Evolutionary conservation across 2,888 invertebrate species (phyloP), one percentile per base, ranked within the genome.

Genomic region (Drosophila diplacantha): DNA sequence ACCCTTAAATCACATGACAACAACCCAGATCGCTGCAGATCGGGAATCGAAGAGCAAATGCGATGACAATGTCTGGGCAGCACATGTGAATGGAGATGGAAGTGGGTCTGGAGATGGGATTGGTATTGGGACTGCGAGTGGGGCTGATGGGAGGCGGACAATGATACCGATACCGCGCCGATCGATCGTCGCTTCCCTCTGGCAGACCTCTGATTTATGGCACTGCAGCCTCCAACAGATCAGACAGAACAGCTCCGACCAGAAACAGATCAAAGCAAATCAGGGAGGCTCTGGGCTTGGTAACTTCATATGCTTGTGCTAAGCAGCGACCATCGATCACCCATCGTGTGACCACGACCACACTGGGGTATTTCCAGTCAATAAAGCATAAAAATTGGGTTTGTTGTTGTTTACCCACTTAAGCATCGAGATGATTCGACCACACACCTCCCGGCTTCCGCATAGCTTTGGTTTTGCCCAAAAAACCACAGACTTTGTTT

Each of bases 1-100:
- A 81, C 85, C 83, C 85, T 84, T 83, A 83, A 84, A 85, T 81
- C 77, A 81, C 81, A 81, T 69, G 77, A 69, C 81, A 76, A 71
- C 73, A 53, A 56, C 41, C 54, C 43, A 47, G 65, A 49, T 74
- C 73, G 63, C 55, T 47, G 54, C 58, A 67, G 69, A 76, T 74
- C 72, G 76, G 67, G 78, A 81, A 79, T 78, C 77, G 79, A 78
- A 82, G 61, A 63, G 81, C 78, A 81, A 76, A 76, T 78, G 73
- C 79, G 69, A 72, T 59, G 57, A 58, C 55, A 66, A 69, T 50
- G 75, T 81, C 76, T 77, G 81, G 38, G 69, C 50, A 68, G 74
- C 80, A 76, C 59, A 76, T 76, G 76, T 79, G 74, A 52, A 29
- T 26, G 31, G 44, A 38, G 29, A 52, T 38, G 52, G 29, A 22